Percentiles rank a stretch among this genome's conserved stretches.
phyloP scores from a whole-genome alignment of 2,113 vertebrate species.

The Catharus minimus region DNA sequence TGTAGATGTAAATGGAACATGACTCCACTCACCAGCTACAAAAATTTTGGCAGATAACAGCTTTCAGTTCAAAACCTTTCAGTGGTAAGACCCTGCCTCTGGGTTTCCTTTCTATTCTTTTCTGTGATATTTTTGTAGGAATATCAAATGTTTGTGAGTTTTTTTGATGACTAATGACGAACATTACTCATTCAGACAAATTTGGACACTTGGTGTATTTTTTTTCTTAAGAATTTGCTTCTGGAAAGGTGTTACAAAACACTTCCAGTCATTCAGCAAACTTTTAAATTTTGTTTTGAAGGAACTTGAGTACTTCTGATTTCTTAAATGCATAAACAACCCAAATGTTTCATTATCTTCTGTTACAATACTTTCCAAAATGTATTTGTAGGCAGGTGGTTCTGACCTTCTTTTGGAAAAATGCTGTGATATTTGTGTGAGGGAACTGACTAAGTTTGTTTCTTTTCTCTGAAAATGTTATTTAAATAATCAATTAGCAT shows the following conservation, averaged over 20 bases:
- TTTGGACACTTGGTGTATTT: neutral
- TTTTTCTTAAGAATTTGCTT: neutral
- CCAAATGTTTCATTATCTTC: neutral
- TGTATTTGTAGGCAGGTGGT: neutral
- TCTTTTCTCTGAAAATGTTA: neutral
- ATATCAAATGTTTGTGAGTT: neutral
- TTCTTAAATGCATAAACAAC: neutral
- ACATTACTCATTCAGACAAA: neutral
- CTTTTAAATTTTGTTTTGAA: neutral
- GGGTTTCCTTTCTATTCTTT: neutral
- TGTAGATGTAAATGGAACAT: neutral
- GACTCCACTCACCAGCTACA: rapidly evolving
- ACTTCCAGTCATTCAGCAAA: neutral
- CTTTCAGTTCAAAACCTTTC: neutral
- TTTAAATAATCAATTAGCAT: neutral
- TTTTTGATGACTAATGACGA: neutral
- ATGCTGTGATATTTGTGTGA: neutral
- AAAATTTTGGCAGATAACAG: neutral
- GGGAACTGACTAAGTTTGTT: neutral
- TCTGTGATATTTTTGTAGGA: neutral
- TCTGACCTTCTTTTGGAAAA: neutral
- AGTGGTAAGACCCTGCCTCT: neutral
- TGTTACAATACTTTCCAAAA: neutral
- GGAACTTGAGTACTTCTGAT: neutral
- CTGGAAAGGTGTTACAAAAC: neutral